These are phyloP conservation scores for Ceratotherium simum DNA, from an alignment of 2,113 vertebrate genomes.

Conservation along the genomic window DNA sequence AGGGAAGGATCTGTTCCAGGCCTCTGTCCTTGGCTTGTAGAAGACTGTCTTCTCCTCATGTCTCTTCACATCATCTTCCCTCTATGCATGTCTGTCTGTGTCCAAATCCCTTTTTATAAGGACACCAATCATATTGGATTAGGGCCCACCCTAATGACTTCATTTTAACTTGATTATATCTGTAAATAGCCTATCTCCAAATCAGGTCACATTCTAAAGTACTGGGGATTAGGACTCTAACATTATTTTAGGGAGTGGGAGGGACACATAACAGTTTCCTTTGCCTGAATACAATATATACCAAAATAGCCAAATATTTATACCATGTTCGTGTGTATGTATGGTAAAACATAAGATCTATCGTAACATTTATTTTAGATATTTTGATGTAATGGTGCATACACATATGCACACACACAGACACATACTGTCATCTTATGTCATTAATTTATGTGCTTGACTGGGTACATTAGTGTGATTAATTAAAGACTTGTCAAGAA, in stretches of 20 bases:
- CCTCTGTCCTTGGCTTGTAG: neutral
- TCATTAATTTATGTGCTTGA: neutral
- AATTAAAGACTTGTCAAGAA: slow-evolving; percentile 29
- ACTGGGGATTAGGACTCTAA: neutral
- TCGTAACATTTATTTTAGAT: neutral
- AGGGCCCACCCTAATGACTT: neutral
- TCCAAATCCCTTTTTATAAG: neutral
- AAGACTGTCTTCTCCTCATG: neutral
- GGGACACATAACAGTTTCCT: neutral
- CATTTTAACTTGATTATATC: neutral
- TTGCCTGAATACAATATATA: neutral
- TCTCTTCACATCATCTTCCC: neutral
- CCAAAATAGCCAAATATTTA: neutral
- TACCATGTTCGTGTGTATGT: neutral
- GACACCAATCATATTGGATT: neutral
- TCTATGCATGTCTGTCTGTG: neutral
- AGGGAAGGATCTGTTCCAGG: neutral
- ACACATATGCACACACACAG: neutral
- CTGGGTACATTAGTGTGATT: neutral
- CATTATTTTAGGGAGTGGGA: neutral
- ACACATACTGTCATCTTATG: neutral
- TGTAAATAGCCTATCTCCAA: neutral
- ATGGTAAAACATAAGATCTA: neutral
- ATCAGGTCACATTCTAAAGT: neutral
- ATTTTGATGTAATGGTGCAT: neutral